phyloP scores from a whole-genome alignment of 2,888 invertebrate genomes.

The Hypena proboscidalis region DNA sequence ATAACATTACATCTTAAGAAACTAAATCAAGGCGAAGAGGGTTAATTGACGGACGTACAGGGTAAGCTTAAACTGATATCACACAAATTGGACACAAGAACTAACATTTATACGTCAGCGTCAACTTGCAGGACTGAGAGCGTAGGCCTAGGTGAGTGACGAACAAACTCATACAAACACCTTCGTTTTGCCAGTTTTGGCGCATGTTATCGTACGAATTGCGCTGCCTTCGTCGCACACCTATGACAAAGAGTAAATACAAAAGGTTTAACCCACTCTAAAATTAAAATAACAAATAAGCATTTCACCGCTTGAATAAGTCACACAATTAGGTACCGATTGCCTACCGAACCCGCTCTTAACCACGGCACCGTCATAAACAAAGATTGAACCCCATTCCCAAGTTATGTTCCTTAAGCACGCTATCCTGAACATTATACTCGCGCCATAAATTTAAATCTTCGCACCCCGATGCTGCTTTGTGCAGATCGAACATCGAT shows the following conservation, averaged over 20 bases:
- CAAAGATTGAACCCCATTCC: conserved; percentile 66
- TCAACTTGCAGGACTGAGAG: no score
- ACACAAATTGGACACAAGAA: no score
- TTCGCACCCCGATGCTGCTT: conserved; percentile 82
- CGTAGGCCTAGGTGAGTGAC: no score
- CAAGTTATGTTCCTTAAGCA: conserved; percentile 77
- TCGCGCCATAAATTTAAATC: conserved; percentile 76
- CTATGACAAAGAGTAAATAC: neutral
- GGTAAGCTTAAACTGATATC: no score
- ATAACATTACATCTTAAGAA: no score
- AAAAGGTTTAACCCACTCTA: neutral
- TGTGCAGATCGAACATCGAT: conserved; percentile 83
- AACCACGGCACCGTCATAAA: conserved; percentile 64
- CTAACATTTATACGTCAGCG: no score
- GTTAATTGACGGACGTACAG: no score
- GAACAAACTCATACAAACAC: no score
- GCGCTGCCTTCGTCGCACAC: no score
- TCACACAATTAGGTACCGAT: conserved; percentile 66
- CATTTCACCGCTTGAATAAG: conserved; percentile 51
- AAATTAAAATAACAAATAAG: neutral
- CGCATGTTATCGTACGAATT: no score
- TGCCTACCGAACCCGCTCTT: conserved; percentile 48
- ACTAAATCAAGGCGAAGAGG: no score
- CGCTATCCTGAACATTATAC: conserved; percentile 75
- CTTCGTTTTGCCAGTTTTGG: no score